Percentiles rank a stretch among this genome's conserved stretches.
These are phyloP conservation scores for Poeciliopsis presidionis DNA, from an alignment of 2,797 vertebrate genomes.

Conservation along the genomic window DNA sequence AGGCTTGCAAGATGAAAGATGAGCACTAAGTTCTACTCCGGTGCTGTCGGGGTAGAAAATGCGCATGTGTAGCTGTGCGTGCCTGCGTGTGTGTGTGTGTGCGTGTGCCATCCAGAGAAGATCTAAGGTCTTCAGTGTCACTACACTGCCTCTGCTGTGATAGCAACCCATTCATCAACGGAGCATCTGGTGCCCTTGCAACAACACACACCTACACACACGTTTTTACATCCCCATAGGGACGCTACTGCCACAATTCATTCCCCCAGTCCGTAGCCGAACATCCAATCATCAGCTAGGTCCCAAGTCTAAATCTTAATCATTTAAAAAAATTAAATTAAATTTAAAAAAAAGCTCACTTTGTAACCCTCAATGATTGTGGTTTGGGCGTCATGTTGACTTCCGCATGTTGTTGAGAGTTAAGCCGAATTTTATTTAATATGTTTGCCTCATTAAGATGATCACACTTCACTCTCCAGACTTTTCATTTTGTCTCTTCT, in stretches of 20 bases:
- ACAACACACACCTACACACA: constrained; percentile 23
- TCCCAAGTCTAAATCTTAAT: background rate
- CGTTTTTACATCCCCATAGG: background rate
- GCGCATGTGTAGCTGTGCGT: constrained; percentile 19
- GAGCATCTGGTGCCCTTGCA: constrained; percentile 74
- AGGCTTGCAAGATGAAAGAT: constrained; percentile 41
- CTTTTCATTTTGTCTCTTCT: background rate
- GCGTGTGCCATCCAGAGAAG: constrained; percentile 59
- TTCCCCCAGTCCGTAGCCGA: background rate
- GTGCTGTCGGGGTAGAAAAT: constrained; percentile 21
- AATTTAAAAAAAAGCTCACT: background rate
- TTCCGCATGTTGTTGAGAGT: background rate
- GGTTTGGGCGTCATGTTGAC: background rate
- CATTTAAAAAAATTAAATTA: background rate
- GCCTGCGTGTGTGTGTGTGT: constrained; percentile 25
- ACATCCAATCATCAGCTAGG: background rate
- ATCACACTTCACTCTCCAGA: background rate
- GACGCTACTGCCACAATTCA: background rate
- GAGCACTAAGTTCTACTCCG: constrained; percentile 31
- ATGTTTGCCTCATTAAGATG: background rate
- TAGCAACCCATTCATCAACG: constrained; percentile 73
- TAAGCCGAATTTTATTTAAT: background rate
- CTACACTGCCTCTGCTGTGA: constrained; percentile 71
- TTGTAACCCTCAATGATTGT: background rate
- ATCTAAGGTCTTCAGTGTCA: constrained; percentile 77